Evolutionary conservation across 2,113 vertebrate species (phyloP).

Genomic region (Eidolon helvum): DNA sequence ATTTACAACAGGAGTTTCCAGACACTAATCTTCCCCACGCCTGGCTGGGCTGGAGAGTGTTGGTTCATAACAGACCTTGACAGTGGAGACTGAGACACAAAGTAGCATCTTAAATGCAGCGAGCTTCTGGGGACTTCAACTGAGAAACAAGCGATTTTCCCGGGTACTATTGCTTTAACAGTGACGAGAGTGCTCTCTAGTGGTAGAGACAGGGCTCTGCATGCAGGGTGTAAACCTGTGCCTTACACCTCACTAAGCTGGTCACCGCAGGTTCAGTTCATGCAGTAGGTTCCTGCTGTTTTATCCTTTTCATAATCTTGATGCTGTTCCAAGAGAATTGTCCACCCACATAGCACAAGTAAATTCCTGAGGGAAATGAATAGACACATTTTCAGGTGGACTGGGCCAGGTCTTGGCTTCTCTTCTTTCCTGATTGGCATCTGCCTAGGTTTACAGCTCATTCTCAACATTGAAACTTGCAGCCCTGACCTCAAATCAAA

Average conservation of each 20-base stretch:
- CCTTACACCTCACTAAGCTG: fast-evolving
- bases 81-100: not conserved
- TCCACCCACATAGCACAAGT: not conserved
- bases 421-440: not conserved
- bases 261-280: not conserved
- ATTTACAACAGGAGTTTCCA: not conserved
- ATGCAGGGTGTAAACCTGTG: not conserved
- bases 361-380: not conserved
- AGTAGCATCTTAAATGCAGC: not conserved
- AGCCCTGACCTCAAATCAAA: not conserved
- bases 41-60: not conserved
- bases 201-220: constrained; percentile 11
- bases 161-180: constrained; percentile 42
- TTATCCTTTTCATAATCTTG: not conserved
- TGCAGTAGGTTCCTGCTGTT: not conserved
- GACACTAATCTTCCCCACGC: not conserved
- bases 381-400: not conserved
- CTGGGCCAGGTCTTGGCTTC: not conserved
- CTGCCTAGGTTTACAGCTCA: not conserved
- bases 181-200: constrained; percentile 83
- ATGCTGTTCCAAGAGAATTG: not conserved
- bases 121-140: not conserved
- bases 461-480: not conserved
- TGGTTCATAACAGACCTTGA: not conserved
- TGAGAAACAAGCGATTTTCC: not conserved